Evolutionary conservation across 2,888 invertebrate species (phyloP).

Genomic region (Leptinotarsa juncta): DNA sequence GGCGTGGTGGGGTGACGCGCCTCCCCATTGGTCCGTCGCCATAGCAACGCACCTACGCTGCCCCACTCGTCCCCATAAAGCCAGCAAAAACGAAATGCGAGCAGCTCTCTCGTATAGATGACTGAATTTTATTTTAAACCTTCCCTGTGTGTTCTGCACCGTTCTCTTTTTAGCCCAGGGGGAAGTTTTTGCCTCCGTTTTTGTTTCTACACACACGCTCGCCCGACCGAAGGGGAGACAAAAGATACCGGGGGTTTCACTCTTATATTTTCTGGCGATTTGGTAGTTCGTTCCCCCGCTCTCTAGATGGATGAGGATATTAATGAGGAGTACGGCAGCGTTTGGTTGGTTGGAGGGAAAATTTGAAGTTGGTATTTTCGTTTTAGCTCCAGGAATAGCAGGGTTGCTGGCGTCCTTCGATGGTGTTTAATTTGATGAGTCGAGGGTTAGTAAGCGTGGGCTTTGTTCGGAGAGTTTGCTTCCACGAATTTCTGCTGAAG

Average conservation of each 20-base stretch:
- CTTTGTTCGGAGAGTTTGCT: slow-evolving; percentile 4
- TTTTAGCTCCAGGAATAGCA: slow-evolving; percentile 39
- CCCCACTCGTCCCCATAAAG: slow-evolving; percentile 51
- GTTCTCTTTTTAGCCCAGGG: slow-evolving; percentile 56
- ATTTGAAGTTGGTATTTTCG: slow-evolving; percentile 59
- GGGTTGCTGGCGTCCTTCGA: slow-evolving; percentile 17
- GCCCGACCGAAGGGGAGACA: slow-evolving; percentile 29
- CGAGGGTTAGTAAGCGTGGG: slow-evolving; percentile 19
- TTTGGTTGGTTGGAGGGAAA: slow-evolving; percentile 49
- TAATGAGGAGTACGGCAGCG: slow-evolving; percentile 56
- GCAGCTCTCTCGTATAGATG: slow-evolving; percentile 46
- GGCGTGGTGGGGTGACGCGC: slow-evolving; percentile 53
- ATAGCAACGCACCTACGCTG: slow-evolving; percentile 62
- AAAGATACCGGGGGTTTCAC: slow-evolving; percentile 32
- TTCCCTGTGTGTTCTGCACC: slow-evolving; percentile 47
- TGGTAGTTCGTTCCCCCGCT: slow-evolving; percentile 57
- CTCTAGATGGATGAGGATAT: slow-evolving; percentile 55
- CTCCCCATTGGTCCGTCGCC: slow-evolving; percentile 58
- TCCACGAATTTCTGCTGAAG: background rate
- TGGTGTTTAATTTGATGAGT: slow-evolving; percentile 48
- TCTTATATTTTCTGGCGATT: slow-evolving; percentile 60
- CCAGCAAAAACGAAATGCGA: slow-evolving; percentile 64
- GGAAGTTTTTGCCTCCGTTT: slow-evolving; percentile 55
- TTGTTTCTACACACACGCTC: slow-evolving; percentile 41
- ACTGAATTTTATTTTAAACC: slow-evolving; percentile 57